phyloP scores from a whole-genome alignment of 2,113 vertebrate species.

The Saccopteryx leptura region DNA sequence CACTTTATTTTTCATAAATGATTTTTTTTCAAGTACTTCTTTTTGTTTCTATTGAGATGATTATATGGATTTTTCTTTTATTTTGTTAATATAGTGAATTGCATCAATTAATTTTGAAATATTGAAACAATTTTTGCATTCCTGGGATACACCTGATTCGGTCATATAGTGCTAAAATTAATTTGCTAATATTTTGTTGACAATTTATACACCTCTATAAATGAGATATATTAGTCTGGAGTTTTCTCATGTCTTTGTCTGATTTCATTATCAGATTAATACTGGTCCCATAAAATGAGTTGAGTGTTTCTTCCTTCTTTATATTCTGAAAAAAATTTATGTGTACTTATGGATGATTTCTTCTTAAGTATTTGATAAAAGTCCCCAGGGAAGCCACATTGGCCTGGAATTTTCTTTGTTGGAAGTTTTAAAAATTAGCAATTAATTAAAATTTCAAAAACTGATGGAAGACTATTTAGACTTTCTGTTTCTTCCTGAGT shows the following conservation, averaged over 20 bases:
- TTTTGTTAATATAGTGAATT: background rate
- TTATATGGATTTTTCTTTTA: background rate
- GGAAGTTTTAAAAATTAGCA: background rate
- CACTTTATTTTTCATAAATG: background rate
- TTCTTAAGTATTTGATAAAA: background rate
- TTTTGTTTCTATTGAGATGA: background rate
- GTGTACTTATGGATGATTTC: background rate
- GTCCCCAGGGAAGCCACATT: background rate
- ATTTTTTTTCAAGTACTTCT: conserved; percentile 17
- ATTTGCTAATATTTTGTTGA: background rate
- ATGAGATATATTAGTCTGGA: background rate
- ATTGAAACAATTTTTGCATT: background rate
- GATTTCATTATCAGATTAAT: background rate
- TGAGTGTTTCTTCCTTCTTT: background rate
- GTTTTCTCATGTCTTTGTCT: background rate
- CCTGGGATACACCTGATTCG: background rate
- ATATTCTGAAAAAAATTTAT: conserved; percentile 3
- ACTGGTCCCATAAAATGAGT: background rate
- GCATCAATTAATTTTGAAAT: conserved; percentile 23
- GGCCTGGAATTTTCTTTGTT: background rate
- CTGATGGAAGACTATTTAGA: background rate
- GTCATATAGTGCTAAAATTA: background rate
- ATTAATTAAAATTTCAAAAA: conserved; percentile 26
- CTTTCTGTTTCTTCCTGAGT: background rate
- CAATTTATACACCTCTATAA: background rate